These are phyloP conservation scores for Probosciger aterrimus DNA, from an alignment of 2,113 vertebrate species.

Conservation along the genomic window DNA sequence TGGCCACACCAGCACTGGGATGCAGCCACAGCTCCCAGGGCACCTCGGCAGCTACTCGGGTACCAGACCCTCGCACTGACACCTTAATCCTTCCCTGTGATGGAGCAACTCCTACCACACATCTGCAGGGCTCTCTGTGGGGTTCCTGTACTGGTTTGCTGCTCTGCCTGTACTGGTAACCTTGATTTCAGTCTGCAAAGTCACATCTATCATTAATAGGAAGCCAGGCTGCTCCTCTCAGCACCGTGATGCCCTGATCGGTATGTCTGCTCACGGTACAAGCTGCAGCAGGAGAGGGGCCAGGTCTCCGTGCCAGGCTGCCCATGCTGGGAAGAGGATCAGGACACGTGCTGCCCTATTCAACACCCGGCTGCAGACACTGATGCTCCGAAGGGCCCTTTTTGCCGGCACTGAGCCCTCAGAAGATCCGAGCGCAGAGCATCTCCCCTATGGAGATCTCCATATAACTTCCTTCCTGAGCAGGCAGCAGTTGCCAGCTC, in stretches of 20 bases:
- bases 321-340: rapidly evolving
- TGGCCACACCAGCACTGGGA: no score
- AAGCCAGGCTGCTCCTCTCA: not conserved
- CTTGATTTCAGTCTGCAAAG: not conserved
- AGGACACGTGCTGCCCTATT: not conserved
- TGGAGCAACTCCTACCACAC: rapidly evolving
- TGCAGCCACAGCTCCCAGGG: not conserved
- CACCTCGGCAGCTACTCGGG: not conserved
- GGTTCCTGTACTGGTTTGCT: not conserved
- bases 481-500: not conserved
- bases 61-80: not conserved
- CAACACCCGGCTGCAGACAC: not conserved
- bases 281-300: not conserved
- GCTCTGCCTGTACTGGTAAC: not conserved
- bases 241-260: not conserved
- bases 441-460: rapidly evolving
- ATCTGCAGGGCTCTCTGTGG: not conserved
- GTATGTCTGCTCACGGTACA: no score
- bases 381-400: not conserved
- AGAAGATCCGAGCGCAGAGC: rapidly evolving
- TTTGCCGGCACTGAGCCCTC: rapidly evolving
- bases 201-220: not conserved
- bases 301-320: not conserved
- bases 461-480: not conserved
- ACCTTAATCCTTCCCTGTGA: rapidly evolving